phyloP scores from a whole-genome alignment of 2,888 invertebrate species.

The Nasonovia ribisnigri region DNA sequence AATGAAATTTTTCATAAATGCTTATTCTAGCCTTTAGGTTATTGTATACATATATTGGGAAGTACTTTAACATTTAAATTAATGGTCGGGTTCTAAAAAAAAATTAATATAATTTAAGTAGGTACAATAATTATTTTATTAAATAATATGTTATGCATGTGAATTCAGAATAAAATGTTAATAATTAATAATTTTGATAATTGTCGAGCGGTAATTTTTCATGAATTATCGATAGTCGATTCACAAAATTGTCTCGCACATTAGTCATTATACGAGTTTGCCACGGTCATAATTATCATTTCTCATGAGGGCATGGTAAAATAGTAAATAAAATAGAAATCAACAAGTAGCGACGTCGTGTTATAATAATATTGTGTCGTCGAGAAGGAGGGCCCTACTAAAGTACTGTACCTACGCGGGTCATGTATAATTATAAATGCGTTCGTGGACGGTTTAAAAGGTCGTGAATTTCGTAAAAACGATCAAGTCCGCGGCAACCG shows the following conservation, averaged over 20 bases:
- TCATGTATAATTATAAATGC: slow-evolving; percentile 17
- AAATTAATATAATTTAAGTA: not conserved
- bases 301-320: not conserved
- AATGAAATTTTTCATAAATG: not conserved
- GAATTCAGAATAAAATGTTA: not conserved
- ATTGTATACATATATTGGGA: not conserved
- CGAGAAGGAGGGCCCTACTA: not conserved
- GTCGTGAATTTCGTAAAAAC: not conserved
- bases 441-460: not conserved
- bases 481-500: not conserved
- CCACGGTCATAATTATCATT: not conserved
- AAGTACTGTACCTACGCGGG: not conserved
- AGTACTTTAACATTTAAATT: not conserved
- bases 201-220: not conserved
- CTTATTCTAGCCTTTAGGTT: not conserved
- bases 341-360: not conserved
- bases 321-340: not conserved
- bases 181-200: not conserved
- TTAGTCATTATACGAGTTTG: not conserved
- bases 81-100: not conserved
- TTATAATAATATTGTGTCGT: not conserved
- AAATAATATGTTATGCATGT: not conserved
- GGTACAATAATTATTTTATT: not conserved
- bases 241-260: too few relatives aligned
- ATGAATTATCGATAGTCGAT: not conserved